Conservation (phyloP, 1,140 invertebrate species). For the Heliconius himera region DNA sequence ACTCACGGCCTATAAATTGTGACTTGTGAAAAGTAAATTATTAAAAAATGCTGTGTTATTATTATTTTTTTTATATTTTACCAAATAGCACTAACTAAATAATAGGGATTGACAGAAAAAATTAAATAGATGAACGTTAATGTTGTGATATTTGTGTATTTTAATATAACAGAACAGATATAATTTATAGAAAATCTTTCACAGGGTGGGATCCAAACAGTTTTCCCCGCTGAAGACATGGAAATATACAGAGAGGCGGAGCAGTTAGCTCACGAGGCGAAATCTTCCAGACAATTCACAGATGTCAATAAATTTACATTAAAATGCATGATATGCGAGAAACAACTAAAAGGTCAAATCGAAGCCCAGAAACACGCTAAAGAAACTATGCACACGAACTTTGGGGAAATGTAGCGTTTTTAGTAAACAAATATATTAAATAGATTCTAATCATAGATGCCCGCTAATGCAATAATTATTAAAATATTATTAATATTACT, state of each 20-base stretch:
- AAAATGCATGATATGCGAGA: constrained; percentile 90
- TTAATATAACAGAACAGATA: too few species aligned
- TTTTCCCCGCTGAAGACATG: constrained; percentile 90
- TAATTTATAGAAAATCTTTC: constrained; percentile 13
- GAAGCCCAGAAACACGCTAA: constrained; percentile 93
- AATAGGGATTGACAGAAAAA: too few species aligned
- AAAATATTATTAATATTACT: not conserved
- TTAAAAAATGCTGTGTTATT: not conserved
- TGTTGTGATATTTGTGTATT: too few species aligned
- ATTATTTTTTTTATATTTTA: too few species aligned
- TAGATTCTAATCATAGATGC: constrained; percentile 13
- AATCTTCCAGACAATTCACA: constrained; percentile 93
- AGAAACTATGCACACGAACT: constrained; percentile 91
- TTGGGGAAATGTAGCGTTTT: constrained; percentile 89
- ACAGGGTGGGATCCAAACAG: constrained; percentile 87
- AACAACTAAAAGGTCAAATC: constrained; percentile 87
- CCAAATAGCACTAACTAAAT: too few species aligned
- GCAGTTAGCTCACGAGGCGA: constrained; percentile 92
- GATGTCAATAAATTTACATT: constrained; percentile 94
- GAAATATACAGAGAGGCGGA: constrained; percentile 89
- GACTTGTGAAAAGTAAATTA: not conserved
- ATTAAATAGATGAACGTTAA: too few species aligned
- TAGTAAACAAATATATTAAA: constrained; percentile 11
- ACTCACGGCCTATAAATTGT: not conserved
- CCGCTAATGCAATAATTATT: not conserved